Conservation (phyloP, 2,888 invertebrate genomes). For the Azorinus chamasolen region DNA sequence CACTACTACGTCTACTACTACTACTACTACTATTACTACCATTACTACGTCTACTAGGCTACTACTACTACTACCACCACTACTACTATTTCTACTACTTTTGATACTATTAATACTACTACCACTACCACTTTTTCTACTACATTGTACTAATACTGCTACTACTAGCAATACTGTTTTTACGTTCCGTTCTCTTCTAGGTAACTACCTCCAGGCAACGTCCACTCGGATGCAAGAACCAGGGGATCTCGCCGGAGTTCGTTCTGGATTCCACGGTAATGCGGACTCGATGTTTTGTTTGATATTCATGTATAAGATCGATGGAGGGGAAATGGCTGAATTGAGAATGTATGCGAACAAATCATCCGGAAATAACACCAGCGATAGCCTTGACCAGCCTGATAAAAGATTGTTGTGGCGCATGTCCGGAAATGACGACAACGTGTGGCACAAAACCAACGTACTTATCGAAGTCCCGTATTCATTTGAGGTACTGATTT, state of each 20-base stretch:
- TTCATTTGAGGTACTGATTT: not conserved
- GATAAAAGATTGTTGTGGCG: conserved; percentile 17
- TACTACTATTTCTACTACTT: too few relatives aligned
- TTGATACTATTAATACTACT: too few relatives aligned
- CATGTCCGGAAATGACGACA: conserved; percentile 13
- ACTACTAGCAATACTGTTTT: too few relatives aligned
- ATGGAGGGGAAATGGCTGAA: conserved; percentile 35
- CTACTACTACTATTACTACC: too few relatives aligned
- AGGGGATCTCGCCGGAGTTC: conserved; percentile 43
- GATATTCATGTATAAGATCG: conserved; percentile 36
- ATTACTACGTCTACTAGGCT: too few relatives aligned
- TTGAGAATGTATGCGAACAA: conserved; percentile 32
- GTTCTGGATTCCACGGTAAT: conserved; percentile 1
- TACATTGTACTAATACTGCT: too few relatives aligned
- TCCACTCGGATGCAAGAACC: conserved; percentile 44
- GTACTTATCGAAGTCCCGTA: conserved; percentile 5
- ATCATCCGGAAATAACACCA: not conserved
- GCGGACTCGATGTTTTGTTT: conserved; percentile 22
- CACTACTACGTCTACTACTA: too few relatives aligned
- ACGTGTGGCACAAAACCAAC: conserved; percentile 4
- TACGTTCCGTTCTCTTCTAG: too few relatives aligned
- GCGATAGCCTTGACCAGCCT: not conserved
- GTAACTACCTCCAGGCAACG: conserved; percentile 54
- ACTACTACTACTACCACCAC: too few relatives aligned
- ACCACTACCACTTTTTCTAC: too few relatives aligned